Evolutionary conservation across 2,888 invertebrate genomes (phyloP), one percentile per base, ranked within the genome.

Genomic region (Baccha elongata): DNA sequence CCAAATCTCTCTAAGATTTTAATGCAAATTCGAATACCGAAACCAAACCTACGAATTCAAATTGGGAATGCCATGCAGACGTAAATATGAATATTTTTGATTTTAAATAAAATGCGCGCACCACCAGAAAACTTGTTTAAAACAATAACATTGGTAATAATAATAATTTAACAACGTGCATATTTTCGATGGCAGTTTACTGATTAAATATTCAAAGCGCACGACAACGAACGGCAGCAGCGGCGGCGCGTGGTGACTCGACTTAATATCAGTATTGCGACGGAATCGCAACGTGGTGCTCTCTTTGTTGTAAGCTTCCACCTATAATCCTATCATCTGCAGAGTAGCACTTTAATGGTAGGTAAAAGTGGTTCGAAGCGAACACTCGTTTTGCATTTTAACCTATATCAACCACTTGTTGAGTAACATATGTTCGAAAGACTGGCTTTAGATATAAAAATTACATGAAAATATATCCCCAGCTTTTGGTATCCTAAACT

Each of bases 91-190:
- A n/a, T 79, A 37, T 29, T 26, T 53, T 79, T 53, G 23, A 15
- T 17, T 44, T 53, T 62, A 37, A 62, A 72, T 65, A 44, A 53
- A 55, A 37, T 55, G 37, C 55, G 21, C 52, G 11, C 62, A 35
- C 69, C 58, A 52, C 69, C 62, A 50, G 40, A 48, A 55, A 81
- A 81, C 76, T 71, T 46, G 76, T 76, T 76, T 60, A 67, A 75
- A 81, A 81, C 81, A 81, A 81, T 81, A 81, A 81, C 81, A 81
- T 71, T 55, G 76, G 81, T 76, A 81, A 81, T 81, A 81, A 81
- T 81, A 81, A 76, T 76, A 81, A 81, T 72, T 76, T 76, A 81
- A 81, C 76, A 81, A 62, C 71, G 62, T 81, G 76, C 72, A 23
- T 23, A 81, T 53, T 62, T 62, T 69, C 80, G 75, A 80, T 74